Evolutionary conservation across 2,888 invertebrate species (phyloP).

Genomic region (Diploptera punctata): DNA sequence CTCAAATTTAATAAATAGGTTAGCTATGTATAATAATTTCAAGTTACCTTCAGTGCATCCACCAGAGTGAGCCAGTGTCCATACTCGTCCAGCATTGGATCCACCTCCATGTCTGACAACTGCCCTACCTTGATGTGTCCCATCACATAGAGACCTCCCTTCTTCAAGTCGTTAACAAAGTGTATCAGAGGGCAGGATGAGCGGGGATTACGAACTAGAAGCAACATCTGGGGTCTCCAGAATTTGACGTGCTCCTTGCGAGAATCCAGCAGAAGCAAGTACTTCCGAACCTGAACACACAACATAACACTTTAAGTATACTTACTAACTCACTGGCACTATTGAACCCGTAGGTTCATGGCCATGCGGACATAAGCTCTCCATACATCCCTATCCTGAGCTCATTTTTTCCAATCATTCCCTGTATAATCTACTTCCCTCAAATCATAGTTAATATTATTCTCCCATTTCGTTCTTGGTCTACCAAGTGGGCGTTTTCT

Average conservation of each 20-base stretch:
- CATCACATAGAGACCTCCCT: slow-evolving; percentile 87
- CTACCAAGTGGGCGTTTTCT: too few species aligned
- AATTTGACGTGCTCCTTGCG: slow-evolving; percentile 99
- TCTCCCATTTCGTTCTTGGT: too few species aligned
- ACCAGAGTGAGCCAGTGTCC: slow-evolving; percentile 93
- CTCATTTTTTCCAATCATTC: too few species aligned
- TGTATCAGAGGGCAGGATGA: slow-evolving; percentile 91
- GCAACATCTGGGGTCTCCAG: slow-evolving; percentile 96
- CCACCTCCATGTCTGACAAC: slow-evolving; percentile 60
- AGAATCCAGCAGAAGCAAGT: slow-evolving; percentile 91
- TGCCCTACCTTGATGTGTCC: slow-evolving; percentile 81
- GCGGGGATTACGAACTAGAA: slow-evolving; percentile 91
- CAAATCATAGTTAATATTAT: too few species aligned
- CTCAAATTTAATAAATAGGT: too few species aligned
- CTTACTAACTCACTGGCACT: too few species aligned
- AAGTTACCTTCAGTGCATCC: slow-evolving; percentile 85
- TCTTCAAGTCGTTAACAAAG: slow-evolving; percentile 98
- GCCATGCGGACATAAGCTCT: too few species aligned
- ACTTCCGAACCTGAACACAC: slow-evolving; percentile 88
- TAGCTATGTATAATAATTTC: too few species aligned
- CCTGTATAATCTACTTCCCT: too few species aligned
- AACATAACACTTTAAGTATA: too few species aligned
- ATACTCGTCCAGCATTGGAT: slow-evolving; percentile 78
- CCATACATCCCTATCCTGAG: too few species aligned
- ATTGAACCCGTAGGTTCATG: too few species aligned